A percentile compares a stretch with the other conserved stretches of the same genome.
These are phyloP conservation scores for Emmelina monodactyla DNA, from an alignment of 2,888 invertebrate species.

Conservation along the genomic window DNA sequence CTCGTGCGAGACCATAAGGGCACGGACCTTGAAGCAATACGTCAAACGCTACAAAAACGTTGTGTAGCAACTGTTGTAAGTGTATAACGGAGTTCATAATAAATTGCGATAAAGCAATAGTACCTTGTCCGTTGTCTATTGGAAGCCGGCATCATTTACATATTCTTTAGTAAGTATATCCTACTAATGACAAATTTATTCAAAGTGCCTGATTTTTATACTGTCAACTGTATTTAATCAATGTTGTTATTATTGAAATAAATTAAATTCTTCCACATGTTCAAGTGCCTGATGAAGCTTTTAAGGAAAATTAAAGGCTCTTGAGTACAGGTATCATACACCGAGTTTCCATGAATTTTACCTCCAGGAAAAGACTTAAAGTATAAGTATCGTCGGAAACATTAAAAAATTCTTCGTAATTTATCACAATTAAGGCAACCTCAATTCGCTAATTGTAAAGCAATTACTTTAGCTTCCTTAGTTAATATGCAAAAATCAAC, in stretches of 20 bases:
- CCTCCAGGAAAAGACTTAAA: no score
- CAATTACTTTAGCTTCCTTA: not conserved
- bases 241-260: no score
- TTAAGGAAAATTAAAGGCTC: no score
- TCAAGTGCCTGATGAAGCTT: no score
- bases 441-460: not conserved
- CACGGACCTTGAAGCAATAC: conserved; percentile 1
- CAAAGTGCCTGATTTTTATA: no score
- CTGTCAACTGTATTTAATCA: no score
- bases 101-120: not conserved
- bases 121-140: not conserved
- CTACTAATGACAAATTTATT: no score
- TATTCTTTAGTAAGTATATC: not conserved
- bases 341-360: no score
- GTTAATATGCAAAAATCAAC: conserved; percentile 4
- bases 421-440: not conserved
- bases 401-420: not conserved
- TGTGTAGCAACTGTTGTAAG: not conserved
- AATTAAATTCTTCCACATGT: no score
- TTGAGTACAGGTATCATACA: no score
- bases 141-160: not conserved
- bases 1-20: not conserved
- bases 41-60: not conserved
- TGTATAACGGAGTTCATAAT: not conserved
- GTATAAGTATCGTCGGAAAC: not conserved